Evolutionary conservation across 1,140 invertebrate genomes (phyloP).

Genomic region (Aporrectodea caliginosa): DNA sequence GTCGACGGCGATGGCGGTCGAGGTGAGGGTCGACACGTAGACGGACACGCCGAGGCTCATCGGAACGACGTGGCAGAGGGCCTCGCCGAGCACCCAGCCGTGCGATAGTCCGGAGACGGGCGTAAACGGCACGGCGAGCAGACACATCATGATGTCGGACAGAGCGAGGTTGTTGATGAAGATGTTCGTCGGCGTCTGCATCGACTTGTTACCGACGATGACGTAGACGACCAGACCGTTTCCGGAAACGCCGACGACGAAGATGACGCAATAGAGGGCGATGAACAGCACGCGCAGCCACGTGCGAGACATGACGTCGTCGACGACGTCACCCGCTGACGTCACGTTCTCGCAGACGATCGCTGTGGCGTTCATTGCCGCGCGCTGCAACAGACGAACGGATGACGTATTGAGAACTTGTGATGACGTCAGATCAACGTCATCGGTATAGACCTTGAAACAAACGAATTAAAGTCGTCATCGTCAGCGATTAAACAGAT

Average conservation of each 20-base stretch:
- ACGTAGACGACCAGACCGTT: conserved; percentile 83
- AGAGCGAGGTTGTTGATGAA: conserved; percentile 95
- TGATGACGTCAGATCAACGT: too few relatives aligned
- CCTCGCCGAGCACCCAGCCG: conserved; percentile 80
- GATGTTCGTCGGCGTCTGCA: conserved; percentile 97
- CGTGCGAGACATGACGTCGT: background rate
- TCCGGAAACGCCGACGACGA: conserved; percentile 82
- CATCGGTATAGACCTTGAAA: too few relatives aligned
- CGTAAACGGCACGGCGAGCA: conserved; percentile 74
- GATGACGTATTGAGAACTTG: too few relatives aligned
- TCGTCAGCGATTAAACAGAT: background rate
- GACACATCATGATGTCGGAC: conserved; percentile 87
- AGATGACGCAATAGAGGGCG: conserved; percentile 78
- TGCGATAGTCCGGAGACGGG: conserved; percentile 79
- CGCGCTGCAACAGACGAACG: background rate
- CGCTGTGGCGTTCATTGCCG: background rate
- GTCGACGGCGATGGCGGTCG: conserved; percentile 94
- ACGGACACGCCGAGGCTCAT: conserved; percentile 74
- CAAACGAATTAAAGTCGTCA: background rate
- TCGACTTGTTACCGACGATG: conserved; percentile 80
- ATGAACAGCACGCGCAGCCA: conserved; percentile 63
- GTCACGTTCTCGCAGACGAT: background rate
- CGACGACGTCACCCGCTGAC: too few relatives aligned
- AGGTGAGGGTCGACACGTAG: conserved; percentile 91
- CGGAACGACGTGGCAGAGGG: conserved; percentile 84